phyloP scores from a whole-genome alignment of 2,797 vertebrate genomes.

The Tokudaia muenninki region DNA sequence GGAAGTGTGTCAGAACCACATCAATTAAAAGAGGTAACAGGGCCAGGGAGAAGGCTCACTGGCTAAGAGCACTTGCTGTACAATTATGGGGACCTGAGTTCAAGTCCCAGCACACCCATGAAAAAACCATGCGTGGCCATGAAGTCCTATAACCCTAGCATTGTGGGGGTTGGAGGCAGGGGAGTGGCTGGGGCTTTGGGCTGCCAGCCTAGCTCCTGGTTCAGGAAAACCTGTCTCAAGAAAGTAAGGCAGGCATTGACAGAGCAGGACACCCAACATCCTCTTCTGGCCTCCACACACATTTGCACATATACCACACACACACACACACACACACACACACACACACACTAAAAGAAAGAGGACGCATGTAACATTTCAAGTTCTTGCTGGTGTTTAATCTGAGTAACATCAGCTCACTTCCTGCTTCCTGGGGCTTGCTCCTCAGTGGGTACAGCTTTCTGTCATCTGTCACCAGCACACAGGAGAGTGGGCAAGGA shows the following conservation, averaged over 20 bases:
- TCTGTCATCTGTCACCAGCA: slow-evolving; percentile 61
- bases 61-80: neutral
- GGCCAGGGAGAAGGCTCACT: neutral
- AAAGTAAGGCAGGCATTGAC: neutral
- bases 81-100: neutral
- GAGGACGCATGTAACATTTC: neutral
- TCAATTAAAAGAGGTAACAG: neutral
- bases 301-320: neutral
- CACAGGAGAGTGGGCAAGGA: slow-evolving; percentile 50
- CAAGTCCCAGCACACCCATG: neutral
- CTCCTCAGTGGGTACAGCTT: neutral
- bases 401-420: neutral
- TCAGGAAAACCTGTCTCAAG: neutral
- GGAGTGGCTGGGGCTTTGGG: neutral
- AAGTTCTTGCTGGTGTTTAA: slow-evolving; percentile 14
- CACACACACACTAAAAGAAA: neutral
- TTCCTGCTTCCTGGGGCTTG: slow-evolving; percentile 13
- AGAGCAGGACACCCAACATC: neutral
- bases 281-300: neutral
- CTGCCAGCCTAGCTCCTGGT: neutral
- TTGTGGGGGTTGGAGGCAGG: neutral
- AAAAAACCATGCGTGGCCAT: neutral
- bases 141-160: neutral
- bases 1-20: neutral
- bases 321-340: neutral